Evolutionary conservation across 1,140 invertebrate species (phyloP).

Genomic region (Pomacea maculata): DNA sequence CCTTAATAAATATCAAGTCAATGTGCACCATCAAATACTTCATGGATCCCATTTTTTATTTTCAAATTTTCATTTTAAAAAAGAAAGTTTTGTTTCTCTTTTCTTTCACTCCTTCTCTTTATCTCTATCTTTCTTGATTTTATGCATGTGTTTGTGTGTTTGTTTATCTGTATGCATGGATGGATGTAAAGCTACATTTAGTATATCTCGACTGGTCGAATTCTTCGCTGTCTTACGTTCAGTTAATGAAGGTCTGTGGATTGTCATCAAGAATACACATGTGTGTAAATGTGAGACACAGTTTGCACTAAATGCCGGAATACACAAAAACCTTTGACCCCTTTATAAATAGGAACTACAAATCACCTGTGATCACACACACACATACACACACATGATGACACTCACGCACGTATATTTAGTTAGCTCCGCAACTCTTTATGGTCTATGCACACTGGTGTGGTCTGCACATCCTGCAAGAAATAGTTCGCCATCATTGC

Average conservation of each 20-base stretch:
- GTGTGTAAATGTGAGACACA: background rate
- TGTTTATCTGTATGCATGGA: background rate
- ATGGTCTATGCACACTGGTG: background rate
- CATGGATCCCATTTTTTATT: too few species aligned
- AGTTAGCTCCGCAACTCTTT: conserved; percentile 12
- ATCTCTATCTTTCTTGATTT: background rate
- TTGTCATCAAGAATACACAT: background rate
- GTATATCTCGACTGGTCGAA: background rate
- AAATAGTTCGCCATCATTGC: background rate
- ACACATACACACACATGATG: background rate
- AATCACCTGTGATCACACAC: background rate
- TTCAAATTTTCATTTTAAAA: too few species aligned
- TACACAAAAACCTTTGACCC: too few species aligned
- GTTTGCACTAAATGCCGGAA: too few species aligned
- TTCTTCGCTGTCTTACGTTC: background rate
- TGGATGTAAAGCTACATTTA: background rate
- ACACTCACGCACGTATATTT: background rate
- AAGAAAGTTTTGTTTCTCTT: background rate
- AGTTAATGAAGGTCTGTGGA: background rate
- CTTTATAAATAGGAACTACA: background rate
- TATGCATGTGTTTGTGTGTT: background rate
- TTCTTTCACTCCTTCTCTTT: background rate
- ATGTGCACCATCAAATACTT: too few species aligned
- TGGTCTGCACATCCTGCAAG: background rate
- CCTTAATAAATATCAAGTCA: too few species aligned